Conservation (phyloP, 2,797 vertebrate genomes). For the Cossypha dichroa region DNA sequence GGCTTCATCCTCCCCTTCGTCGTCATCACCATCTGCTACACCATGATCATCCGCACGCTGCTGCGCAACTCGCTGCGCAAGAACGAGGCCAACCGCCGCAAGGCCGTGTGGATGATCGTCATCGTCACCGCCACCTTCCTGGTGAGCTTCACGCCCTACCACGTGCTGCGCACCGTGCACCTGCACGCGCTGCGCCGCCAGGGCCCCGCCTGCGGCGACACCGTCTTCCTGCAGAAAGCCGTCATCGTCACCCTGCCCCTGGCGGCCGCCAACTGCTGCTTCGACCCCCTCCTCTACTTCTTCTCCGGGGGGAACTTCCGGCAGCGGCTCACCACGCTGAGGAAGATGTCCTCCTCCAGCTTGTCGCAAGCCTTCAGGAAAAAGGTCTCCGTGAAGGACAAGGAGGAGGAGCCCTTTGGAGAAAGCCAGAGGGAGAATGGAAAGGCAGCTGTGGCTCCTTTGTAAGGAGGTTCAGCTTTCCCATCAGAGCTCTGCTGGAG, state of each 20-base stretch:
- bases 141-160: constrained; percentile 92
- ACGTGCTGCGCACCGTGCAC: constrained; percentile 89
- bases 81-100: constrained; percentile 74
- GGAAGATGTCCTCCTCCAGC: constrained; percentile 71
- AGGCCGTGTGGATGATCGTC: constrained; percentile 90
- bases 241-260: constrained; percentile 91
- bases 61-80: constrained; percentile 80
- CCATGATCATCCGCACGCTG: constrained; percentile 85
- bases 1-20: constrained; percentile 90
- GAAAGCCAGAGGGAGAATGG: background rate
- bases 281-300: constrained; percentile 94
- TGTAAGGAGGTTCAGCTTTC: background rate
- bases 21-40: constrained; percentile 88
- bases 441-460: background rate
- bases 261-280: constrained; percentile 92
- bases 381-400: constrained; percentile 67
- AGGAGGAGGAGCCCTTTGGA: constrained; percentile 46
- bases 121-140: constrained; percentile 89
- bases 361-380: constrained; percentile 53
- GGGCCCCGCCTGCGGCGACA: constrained; percentile 67
- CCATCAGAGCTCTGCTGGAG: background rate
- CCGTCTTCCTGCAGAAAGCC: constrained; percentile 85
- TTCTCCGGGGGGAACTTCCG: constrained; percentile 93
- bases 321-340: constrained; percentile 82
- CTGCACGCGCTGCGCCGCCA: constrained; percentile 74